Evolutionary conservation across 2,797 vertebrate genomes (phyloP), one percentile per base, ranked within the genome.

Genomic region (Cercopithecus hamlyni): DNA sequence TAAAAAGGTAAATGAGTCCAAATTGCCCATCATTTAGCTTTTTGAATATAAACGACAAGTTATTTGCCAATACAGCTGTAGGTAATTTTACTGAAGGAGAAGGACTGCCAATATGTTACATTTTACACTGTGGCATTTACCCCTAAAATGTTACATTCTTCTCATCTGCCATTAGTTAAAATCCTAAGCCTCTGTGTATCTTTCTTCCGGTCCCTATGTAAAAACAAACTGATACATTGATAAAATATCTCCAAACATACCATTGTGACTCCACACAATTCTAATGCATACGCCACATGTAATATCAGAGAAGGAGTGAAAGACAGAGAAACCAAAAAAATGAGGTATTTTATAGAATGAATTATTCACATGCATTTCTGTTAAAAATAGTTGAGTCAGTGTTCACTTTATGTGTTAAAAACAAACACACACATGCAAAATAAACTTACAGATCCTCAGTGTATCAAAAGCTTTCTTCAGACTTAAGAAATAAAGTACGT

Each of bases 1-100:
- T 67, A 90, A 94, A 97, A 97, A 94, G 87, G 94, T 96, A 97
- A 95, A 97, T 97, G 93, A 97, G 55, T 98, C 96, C 45, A 95
- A 96, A 97, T 90, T 97, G 84, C 80, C 80, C 97, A 91, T 96
- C 95, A 96, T 92, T 93, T 91, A 90, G 95, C 79, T 97, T 87
- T 88, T 88, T 55, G 27, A 94, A 98, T 81, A 85, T 95, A 98
- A 97, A 96, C 81, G 93, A 89, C 36, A 64, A 96, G 81, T 97
- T 96, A 97, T 96, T 98, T 98, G 96, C 77, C 57, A 97, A 92
- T 94, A 87, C 90, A 98, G 90, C 75, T 97, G 83, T 94, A 98
- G 97, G 93, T 97, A 97, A 97, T 96, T 94, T 97, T 96, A 73
- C 93, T 96, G 94, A 97, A 98, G 97, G 70, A 52, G 48, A 97